Conservation (phyloP, 2,113 vertebrate genomes). For the Synodontis membranacea region DNA sequence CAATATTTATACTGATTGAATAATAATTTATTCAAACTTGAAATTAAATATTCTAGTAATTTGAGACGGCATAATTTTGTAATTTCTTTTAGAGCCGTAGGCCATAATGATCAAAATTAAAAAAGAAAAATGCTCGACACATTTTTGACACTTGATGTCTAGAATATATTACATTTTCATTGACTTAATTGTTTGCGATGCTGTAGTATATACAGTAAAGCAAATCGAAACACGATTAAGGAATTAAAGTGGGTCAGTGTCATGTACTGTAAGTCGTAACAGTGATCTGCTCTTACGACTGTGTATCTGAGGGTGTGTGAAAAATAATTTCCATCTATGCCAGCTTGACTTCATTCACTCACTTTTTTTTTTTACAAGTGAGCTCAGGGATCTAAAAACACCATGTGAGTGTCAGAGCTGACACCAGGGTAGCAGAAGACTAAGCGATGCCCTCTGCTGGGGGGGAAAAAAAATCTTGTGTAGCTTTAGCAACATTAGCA, state of each 20-base stretch:
- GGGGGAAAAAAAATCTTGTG: neutral
- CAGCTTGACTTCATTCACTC: neutral
- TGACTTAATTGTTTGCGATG: no score
- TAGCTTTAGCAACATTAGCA: neutral
- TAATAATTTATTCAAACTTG: no score
- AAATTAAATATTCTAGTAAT: no score
- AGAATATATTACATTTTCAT: no score
- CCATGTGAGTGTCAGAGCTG: neutral
- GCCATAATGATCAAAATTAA: no score
- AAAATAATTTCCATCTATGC: neutral
- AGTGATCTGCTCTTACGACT: neutral
- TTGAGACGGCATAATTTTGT: no score
- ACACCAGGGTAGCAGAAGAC: neutral
- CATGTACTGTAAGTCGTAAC: neutral
- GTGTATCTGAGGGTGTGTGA: neutral
- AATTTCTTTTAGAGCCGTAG: no score
- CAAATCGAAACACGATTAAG: no score
- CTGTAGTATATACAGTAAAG: no score
- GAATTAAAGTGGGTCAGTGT: neutral
- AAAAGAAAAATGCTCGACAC: no score
- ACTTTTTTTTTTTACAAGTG: neutral
- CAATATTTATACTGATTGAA: no score
- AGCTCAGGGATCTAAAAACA: neutral
- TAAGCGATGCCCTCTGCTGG: constrained; percentile 45
- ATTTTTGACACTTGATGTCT: no score